Base-by-base conservation (phyloP, 2,113 vertebrate genomes). In the Limanda limanda region DNA sequence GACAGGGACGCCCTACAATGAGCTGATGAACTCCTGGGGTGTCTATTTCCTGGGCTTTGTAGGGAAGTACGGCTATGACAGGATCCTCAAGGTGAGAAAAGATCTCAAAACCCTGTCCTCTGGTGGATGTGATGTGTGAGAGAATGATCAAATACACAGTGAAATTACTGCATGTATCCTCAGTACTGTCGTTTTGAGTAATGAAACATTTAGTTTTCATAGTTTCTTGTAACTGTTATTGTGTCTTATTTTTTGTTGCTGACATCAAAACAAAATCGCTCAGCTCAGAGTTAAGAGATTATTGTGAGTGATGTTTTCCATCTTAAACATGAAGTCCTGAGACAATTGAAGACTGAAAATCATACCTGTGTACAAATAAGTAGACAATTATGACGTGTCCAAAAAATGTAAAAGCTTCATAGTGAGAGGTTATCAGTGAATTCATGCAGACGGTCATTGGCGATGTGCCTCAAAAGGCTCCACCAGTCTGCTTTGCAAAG, bases 21-120 rank as follows among this genome's bases (percentile, higher is more conserved):
- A 94, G 79, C 88, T 95, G 86, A 95, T 94, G 94, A 95, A 95
- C 88, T 95, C 94, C 60, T 95, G 94, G 93, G 94, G 94, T 0
- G 92, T 95, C 61, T 95, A 94, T 68, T 94, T 94, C 83, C 87
- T 95, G 63, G 93, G 94, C 6, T 95, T 94, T 61, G 94, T 95
- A 0, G 93, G 94, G 47, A 95, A 94, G 64, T 94, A 94, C 5
- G 91, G 94, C 70, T 95, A 94, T 62, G 94, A 95, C 89, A 88
- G 92, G 65, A 95, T 94, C 78, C 86, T 94, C 21, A 94, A 95
- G 92, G 94, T 93, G 68, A 79, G 65, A 68, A 17, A 54, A 11
- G 27, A 75, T n/a, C 13, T 45, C 12, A 76, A 1, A 15, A 48
- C 47, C 3, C 31, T 24, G 25, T 45, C 21, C 27, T 72, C 27